phyloP scores from a whole-genome alignment of 2,113 vertebrate species.

The Macaca mulatta region DNA sequence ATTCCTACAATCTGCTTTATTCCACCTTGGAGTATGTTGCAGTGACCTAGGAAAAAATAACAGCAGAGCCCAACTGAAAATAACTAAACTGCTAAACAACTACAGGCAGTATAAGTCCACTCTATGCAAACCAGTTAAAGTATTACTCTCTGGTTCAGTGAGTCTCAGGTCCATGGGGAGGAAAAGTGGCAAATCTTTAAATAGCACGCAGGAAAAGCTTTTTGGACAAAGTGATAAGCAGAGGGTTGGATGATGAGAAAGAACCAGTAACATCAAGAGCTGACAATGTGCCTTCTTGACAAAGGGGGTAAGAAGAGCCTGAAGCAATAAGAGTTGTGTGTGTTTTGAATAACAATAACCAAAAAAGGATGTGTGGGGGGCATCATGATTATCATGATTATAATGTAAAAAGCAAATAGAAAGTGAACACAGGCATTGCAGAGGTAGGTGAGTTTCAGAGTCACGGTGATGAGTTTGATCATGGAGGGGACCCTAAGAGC shows the following conservation, averaged over 20 bases:
- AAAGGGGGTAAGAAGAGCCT: not conserved
- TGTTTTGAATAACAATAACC: no score
- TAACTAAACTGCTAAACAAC: not conserved
- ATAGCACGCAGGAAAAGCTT: not conserved
- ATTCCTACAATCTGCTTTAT: not conserved
- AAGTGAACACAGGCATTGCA: not conserved
- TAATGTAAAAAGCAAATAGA: not conserved
- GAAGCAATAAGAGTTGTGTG: not conserved
- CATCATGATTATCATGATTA: no score
- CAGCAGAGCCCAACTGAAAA: not conserved
- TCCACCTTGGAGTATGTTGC: not conserved
- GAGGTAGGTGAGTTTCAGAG: not conserved
- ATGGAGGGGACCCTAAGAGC: not conserved
- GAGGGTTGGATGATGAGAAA: not conserved
- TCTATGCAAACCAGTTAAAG: not conserved
- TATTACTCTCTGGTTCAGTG: not conserved
- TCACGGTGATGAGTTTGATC: no score
- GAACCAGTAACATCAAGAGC: not conserved
- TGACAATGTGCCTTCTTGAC: not conserved
- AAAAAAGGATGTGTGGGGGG: no score
- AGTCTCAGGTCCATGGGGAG: not conserved
- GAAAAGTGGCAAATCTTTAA: no score
- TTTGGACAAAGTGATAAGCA: not conserved
- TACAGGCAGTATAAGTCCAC: not conserved
- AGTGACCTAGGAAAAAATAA: not conserved